Conservation (phyloP, 2,888 invertebrate genomes). For the Yponomeuta malinellus region DNA sequence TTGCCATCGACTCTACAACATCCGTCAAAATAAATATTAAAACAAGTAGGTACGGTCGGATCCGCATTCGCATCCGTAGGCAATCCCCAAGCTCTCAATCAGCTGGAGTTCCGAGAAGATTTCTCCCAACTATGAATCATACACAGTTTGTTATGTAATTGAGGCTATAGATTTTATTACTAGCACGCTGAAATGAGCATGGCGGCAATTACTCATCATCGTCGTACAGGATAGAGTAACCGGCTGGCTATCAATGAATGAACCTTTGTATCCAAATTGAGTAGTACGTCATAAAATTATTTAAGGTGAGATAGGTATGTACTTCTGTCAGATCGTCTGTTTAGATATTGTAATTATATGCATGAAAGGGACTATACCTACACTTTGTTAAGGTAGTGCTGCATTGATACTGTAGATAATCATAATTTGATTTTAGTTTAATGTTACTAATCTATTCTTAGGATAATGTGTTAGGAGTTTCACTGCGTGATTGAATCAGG, state of each 20-base stretch:
- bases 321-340: not conserved
- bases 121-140: slow-evolving; percentile 43
- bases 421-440: no score
- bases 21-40: not conserved
- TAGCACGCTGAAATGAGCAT: slow-evolving; percentile 31
- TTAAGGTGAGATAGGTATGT: not conserved
- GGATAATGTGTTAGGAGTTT: no score
- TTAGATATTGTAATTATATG: not conserved
- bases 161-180: slow-evolving; percentile 43
- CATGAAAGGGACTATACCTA: not conserved
- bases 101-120: slow-evolving; percentile 60
- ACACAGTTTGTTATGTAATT: slow-evolving; percentile 34
- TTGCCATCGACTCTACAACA: not conserved
- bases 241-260: slow-evolving; percentile 50
- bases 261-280: slow-evolving; percentile 2
- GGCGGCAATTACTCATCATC: slow-evolving; percentile 41
- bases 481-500: no score
- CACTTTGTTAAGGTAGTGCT: not conserved
- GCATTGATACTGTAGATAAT: not conserved
- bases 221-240: not conserved
- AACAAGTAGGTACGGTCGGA: not conserved
- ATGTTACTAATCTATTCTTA: no score
- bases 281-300: not conserved
- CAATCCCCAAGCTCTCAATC: not conserved
- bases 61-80: not conserved